A percentile compares a stretch with the other conserved stretches of the same genome.
Evolutionary conservation across 2,888 invertebrate species (phyloP).

Genomic region (Phyllotreta cruciferae): DNA sequence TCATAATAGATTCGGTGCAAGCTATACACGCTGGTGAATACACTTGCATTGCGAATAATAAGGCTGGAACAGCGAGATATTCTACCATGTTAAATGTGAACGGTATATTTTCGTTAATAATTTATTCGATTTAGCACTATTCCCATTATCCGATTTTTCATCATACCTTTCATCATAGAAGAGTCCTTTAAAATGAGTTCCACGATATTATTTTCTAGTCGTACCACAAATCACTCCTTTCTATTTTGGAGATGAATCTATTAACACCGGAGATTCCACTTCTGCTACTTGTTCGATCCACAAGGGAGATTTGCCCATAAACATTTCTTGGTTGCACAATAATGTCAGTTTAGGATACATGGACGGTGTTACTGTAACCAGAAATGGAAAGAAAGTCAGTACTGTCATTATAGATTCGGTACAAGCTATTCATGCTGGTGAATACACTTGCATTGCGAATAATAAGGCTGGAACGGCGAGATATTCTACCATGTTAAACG

Average conservation of each 20-base stretch:
- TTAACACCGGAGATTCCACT: conserved; percentile 73
- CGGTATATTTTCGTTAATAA: conserved; percentile 53
- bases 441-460: conserved; percentile 76
- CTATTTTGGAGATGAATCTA: conserved; percentile 65
- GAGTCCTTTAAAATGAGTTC: too few species aligned
- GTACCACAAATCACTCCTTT: conserved; percentile 70
- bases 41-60: conserved; percentile 73
- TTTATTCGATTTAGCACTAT: neutral
- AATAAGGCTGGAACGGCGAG: conserved; percentile 65
- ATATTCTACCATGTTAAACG: conserved; percentile 62
- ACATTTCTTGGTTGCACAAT: conserved; percentile 77
- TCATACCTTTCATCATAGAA: too few species aligned
- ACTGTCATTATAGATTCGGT: conserved; percentile 72
- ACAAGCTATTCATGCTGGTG: conserved; percentile 75
- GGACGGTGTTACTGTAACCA: conserved; percentile 59
- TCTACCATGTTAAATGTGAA: conserved; percentile 64
- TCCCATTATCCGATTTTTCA: neutral
- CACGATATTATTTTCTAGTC: too few species aligned
- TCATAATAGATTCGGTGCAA: conserved; percentile 73
- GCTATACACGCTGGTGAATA: conserved; percentile 78
- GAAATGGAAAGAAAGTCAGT: conserved; percentile 65
- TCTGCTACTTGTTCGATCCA: conserved; percentile 73
- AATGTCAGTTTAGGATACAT: conserved; percentile 62
- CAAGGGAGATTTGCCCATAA: conserved; percentile 78
- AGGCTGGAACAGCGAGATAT: conserved; percentile 63